Evolutionary conservation across 2,113 vertebrate genomes (phyloP), one percentile per base, ranked within the genome.

Genomic region (Gavia stellata): DNA sequence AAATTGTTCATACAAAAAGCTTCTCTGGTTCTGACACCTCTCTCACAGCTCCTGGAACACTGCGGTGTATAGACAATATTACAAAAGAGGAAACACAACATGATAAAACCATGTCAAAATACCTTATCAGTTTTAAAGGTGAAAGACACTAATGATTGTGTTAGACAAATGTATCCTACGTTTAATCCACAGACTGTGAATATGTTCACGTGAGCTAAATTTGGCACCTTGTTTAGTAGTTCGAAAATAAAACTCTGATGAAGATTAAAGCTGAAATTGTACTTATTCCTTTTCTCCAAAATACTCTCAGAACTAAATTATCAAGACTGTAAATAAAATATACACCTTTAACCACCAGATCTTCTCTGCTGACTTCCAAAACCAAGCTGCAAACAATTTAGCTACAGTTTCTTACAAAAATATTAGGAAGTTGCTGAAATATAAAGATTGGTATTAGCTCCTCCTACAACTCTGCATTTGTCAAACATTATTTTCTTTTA

Each of bases 41-140:
- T 97, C 34, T 98, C 99, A 96, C 99, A 99, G 53, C 98, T 99
- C 92, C 98, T 98, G 24, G 99, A 99, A 97, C 99, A 99, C 99
- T 99, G 92, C 7, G 34, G 75, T 21, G 17, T 79, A 65, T 5
- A 55, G 52, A 71, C 25, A 77, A 56, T 31, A 70, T 66, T 66
- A 75, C 10, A 40, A 86, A 92, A 83, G 23, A 86, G 65, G 6
- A 79, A 86, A 71, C 26, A 70, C 11, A 67, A 53, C 11, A 52
- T 10, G 33, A 66, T 26, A 90, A 96, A 85, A 66, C 3, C n/a
- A 88, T 63, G n/a, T 50, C 25, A 79, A 75, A 63, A 86, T 20
- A 71, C 5, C 81, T 17, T 31, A 70, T 28, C 17, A 40, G 18
- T 40, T 86, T 85, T 84, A 71, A 45, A 92, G 23, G 26, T 19